These are phyloP conservation scores for Periparus ater DNA, from an alignment of 2,797 vertebrate species.

Conservation along the genomic window DNA sequence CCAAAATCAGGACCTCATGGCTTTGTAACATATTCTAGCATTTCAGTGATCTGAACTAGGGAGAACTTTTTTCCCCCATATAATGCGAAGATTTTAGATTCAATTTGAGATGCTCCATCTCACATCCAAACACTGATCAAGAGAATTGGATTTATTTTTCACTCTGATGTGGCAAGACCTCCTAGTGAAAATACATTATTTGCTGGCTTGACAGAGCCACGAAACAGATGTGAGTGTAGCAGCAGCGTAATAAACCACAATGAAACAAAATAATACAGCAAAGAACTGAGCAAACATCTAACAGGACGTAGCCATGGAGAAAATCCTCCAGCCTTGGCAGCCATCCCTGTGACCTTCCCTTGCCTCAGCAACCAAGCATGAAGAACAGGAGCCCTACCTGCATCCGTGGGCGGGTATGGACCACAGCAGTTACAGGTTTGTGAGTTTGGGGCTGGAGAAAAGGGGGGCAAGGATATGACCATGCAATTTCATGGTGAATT, in stretches of 20 bases:
- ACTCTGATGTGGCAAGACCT: neutral
- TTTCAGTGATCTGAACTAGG: neutral
- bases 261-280: neutral
- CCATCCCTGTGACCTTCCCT: neutral
- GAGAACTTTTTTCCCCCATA: neutral
- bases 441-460: neutral
- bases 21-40: neutral
- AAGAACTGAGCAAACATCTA: neutral
- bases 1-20: neutral
- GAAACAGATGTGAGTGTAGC: neutral
- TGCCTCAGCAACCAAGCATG: neutral
- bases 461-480: neutral
- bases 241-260: neutral
- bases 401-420: rapidly evolving
- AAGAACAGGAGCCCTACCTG: neutral
- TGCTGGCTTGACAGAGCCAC: neutral
- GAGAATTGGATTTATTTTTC: constrained; percentile 15
- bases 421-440: neutral
- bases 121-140: constrained; percentile 4
- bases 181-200: neutral
- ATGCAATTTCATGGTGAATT: neutral
- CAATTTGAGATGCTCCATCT: neutral
- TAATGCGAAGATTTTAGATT: neutral
- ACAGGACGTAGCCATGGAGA: neutral
- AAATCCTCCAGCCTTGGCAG: neutral